phyloP scores from a whole-genome alignment of 2,888 invertebrate species.

The Tenodera sinensis region DNA sequence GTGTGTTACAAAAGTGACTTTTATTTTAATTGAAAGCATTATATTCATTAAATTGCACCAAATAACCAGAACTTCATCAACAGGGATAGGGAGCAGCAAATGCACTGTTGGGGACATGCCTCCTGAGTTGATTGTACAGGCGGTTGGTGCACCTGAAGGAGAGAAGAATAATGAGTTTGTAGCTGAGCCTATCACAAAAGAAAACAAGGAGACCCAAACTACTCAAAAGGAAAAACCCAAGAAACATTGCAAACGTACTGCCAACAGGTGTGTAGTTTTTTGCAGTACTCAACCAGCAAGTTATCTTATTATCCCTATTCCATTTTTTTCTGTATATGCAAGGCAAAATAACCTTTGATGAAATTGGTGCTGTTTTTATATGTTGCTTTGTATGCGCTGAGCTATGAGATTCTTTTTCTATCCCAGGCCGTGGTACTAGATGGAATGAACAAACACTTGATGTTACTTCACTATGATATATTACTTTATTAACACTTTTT shows the following conservation, averaged over 20 bases:
- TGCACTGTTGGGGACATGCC: constrained; percentile 41
- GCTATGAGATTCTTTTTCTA: too few relatives aligned
- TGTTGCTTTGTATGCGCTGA: too few relatives aligned
- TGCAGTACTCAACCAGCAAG: not conserved
- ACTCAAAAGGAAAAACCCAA: not conserved
- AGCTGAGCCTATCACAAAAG: not conserved
- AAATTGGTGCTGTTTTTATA: too few relatives aligned
- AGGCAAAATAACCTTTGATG: too few relatives aligned
- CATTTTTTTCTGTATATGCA: too few relatives aligned
- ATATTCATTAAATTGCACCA: too few relatives aligned
- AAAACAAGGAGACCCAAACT: not conserved
- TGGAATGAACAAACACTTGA: too few relatives aligned
- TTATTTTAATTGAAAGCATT: not conserved
- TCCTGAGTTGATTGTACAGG: constrained; percentile 41
- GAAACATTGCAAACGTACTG: not conserved
- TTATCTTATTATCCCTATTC: too few relatives aligned
- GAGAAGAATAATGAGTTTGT: not conserved
- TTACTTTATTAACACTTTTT: too few relatives aligned
- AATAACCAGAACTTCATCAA: not conserved
- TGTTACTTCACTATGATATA: too few relatives aligned
- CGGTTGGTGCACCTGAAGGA: not conserved
- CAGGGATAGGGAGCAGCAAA: constrained; percentile 15
- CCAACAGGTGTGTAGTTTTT: not conserved
- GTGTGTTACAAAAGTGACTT: not conserved
- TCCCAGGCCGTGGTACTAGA: too few relatives aligned